Conservation (phyloP, 2,113 vertebrate genomes). For the Rutilus rutilus region DNA sequence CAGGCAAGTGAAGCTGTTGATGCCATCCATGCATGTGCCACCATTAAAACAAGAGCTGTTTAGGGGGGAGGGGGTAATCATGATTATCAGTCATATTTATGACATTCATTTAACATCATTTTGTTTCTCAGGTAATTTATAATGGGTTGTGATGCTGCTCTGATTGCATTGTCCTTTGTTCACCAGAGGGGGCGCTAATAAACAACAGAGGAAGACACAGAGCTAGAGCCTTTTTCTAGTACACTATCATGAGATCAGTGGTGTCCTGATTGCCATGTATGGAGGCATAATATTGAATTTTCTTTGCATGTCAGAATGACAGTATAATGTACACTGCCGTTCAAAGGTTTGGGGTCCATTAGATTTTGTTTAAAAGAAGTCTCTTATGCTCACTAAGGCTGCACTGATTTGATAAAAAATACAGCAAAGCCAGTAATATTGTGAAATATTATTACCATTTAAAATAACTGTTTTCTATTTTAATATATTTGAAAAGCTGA, state of each 20-base stretch:
- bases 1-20: conserved; percentile 91
- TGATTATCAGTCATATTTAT: neutral
- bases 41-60: conserved; percentile 95
- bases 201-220: conserved; percentile 53
- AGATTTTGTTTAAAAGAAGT: neutral
- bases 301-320: neutral
- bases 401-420: neutral
- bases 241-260: neutral
- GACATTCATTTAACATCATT: neutral
- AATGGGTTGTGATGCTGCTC: neutral
- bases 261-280: neutral
- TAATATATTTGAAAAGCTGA: neutral
- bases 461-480: neutral
- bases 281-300: neutral
- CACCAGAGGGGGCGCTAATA: conserved; percentile 69
- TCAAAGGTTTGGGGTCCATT: neutral
- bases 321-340: neutral
- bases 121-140: neutral
- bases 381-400: neutral
- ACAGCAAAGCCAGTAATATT: neutral
- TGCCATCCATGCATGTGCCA: conserved; percentile 91
- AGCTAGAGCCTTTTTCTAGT: neutral
- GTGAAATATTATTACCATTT: neutral
- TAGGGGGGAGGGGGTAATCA: too few species aligned
- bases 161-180: conserved; percentile 28